phyloP scores from a whole-genome alignment of 2,113 vertebrate genomes.

The Crotalus tigris region DNA sequence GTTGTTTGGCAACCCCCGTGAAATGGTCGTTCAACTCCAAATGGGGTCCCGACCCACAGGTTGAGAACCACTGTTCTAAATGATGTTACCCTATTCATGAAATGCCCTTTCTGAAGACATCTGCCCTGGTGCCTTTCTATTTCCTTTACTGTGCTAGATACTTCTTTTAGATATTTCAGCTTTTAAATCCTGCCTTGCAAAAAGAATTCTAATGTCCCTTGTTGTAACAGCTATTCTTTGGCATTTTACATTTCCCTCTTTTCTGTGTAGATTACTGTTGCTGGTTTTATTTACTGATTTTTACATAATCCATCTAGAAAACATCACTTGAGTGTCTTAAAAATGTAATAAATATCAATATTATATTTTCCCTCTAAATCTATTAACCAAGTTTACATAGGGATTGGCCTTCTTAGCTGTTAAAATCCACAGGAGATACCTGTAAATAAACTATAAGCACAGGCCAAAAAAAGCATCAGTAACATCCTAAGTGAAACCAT shows the following conservation, averaged over 20 bases:
- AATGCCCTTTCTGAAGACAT: neutral
- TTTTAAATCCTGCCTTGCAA: neutral
- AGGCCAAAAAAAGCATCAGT: neutral
- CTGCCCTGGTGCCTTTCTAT: neutral
- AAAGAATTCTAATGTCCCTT: neutral
- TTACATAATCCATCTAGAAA: neutral
- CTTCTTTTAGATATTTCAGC: neutral
- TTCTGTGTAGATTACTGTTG: neutral
- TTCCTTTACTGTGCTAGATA: neutral
- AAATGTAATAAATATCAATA: neutral
- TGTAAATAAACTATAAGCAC: neutral
- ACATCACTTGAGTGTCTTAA: neutral
- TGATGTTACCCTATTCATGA: neutral
- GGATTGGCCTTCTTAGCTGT: neutral
- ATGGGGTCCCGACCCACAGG: no score
- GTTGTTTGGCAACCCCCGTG: no score
- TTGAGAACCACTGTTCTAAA: neutral
- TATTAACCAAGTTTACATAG: neutral
- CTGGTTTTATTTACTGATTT: neutral
- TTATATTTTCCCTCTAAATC: neutral
- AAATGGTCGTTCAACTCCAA: no score
- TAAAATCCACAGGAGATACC: neutral
- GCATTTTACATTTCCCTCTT: neutral
- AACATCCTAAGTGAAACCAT: neutral
- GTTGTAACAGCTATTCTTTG: neutral